Evolutionary conservation across 2,797 vertebrate genomes (phyloP), one percentile per base, ranked within the genome.

Genomic region (Argyrosomus regius): DNA sequence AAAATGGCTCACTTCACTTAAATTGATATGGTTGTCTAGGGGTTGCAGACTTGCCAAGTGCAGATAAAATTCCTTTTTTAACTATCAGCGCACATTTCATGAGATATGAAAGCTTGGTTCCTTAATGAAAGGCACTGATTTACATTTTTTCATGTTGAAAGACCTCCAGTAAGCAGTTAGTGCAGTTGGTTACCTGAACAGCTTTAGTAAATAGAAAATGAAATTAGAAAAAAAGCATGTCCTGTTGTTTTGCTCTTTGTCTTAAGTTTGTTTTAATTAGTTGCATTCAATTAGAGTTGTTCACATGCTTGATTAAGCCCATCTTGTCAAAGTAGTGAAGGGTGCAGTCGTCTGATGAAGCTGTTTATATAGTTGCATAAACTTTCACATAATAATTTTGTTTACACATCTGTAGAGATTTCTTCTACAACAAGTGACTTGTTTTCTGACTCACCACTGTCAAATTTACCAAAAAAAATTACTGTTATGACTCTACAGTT

Each of bases 21-120:
- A 35, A 54, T 39, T 43, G 22, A 63, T 68, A 59, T 54, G 20
- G 18, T 63, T 71, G n/a, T 78, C 17, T n/a, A 3, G 45, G 35
- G 49, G 8, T n/a, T 67, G 5, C 35, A 46, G 63, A 60, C 64
- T 60, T 31, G 41, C 24, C 13, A 59, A 39, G 31, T 46, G 20
- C 59, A 50, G 49, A 65, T 39, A 17, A 46, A 46, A 20, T 66
- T 7, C 13, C 6, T 56, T 60, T 46, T 39, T 5, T 0, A 54
- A 60, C 41, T n/a, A 58, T 39, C 0, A 24, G 45, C 14, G 59
- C 53, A 43, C 11, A 61, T 49, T 35, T 62, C 26, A 50, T 31
- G 46, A 66, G 14, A 48, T 8, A 54, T 77, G 6, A 35, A 14
- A 13, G 39, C 41, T 18, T 22, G 12, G 17, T 53, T 1, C 3